Evolutionary conservation across 2,797 vertebrate species (phyloP).

Genomic region (Chaunax sp.): DNA sequence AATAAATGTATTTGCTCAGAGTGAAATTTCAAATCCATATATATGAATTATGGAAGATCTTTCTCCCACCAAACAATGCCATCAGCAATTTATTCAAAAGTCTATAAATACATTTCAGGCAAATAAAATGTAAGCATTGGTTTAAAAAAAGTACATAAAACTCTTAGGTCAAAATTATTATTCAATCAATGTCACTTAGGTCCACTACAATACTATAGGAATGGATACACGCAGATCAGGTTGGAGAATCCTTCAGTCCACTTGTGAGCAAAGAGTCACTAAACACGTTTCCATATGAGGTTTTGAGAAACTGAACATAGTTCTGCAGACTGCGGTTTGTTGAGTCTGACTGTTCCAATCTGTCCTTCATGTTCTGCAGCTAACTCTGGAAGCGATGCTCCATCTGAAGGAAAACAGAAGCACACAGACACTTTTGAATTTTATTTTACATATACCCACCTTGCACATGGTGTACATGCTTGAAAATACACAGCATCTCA

Average conservation of each 20-base stretch:
- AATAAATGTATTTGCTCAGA: too few relatives aligned
- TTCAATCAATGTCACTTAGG: too few relatives aligned
- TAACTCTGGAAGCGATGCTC: constrained; percentile 88
- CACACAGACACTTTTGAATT: not conserved
- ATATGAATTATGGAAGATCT: too few relatives aligned
- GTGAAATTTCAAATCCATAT: too few relatives aligned
- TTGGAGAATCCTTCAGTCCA: constrained; percentile 36
- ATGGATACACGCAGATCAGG: too few relatives aligned
- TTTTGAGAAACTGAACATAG: constrained; percentile 94
- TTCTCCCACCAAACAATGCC: too few relatives aligned
- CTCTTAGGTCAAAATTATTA: too few relatives aligned
- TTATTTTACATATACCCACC: not conserved
- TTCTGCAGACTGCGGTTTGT: constrained; percentile 94
- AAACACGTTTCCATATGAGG: constrained; percentile 91
- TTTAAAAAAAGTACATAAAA: too few relatives aligned
- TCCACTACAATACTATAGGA: too few relatives aligned
- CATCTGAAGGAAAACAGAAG: constrained; percentile 76
- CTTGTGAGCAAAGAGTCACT: constrained; percentile 85
- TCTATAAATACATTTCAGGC: too few relatives aligned
- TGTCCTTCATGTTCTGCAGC: constrained; percentile 90
- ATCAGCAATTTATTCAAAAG: not conserved
- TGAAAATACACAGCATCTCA: not conserved
- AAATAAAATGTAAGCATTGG: too few relatives aligned
- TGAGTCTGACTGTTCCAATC: constrained; percentile 92
- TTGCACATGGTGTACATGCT: too few relatives aligned